Conservation (phyloP, 2,113 vertebrate genomes). For the Cathartes aura region DNA sequence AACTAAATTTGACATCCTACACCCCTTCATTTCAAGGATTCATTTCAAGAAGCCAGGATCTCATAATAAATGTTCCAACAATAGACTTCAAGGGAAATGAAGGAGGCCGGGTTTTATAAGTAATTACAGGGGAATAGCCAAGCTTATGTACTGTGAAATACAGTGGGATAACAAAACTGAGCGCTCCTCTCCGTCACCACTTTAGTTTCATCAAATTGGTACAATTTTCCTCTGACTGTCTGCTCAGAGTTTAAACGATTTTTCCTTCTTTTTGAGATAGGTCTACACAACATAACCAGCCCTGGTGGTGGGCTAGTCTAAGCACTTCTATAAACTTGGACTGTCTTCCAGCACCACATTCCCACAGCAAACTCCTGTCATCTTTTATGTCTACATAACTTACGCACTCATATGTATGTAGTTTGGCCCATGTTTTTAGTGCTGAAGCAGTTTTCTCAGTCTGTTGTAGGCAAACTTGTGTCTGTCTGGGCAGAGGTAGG, state of each 20-base stretch:
- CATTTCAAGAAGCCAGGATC: background rate
- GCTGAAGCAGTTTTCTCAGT: background rate
- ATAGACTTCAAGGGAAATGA: background rate
- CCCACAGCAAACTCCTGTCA: background rate
- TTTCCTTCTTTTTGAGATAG: background rate
- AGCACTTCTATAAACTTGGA: background rate
- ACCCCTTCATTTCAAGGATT: background rate
- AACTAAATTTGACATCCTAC: background rate
- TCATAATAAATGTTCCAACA: background rate
- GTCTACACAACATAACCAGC: background rate
- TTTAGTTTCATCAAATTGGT: background rate
- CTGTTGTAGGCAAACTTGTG: background rate
- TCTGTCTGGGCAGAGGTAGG: background rate
- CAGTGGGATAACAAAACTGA: background rate
- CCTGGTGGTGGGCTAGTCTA: background rate
- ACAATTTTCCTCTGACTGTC: background rate
- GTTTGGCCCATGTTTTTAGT: background rate
- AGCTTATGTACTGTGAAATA: background rate
- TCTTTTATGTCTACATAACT: background rate
- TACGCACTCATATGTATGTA: background rate
- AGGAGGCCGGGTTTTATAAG: background rate
- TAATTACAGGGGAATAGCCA: background rate
- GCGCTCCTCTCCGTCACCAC: background rate
- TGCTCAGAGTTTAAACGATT: background rate
- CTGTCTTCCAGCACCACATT: background rate